Evolutionary conservation across 53 echinoderm and acorn worm species (phyloP).

Genomic region (Echinarachnius parma): DNA sequence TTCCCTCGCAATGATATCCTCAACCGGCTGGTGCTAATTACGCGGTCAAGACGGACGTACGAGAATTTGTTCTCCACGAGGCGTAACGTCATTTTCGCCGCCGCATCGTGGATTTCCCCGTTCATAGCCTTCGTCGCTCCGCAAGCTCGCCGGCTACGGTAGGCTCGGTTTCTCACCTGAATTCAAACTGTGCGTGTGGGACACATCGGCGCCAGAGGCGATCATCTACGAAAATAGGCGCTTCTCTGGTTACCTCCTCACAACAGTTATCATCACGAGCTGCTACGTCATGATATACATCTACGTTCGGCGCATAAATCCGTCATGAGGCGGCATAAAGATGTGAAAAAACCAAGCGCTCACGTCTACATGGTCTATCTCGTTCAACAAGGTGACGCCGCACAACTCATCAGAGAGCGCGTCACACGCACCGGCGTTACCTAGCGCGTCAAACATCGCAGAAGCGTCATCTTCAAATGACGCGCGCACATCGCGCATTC

Average conservation of each 20-base stretch:
- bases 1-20: constrained; percentile 1
- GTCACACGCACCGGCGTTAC: not conserved
- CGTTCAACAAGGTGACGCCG: constrained; percentile 1
- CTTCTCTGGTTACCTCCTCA: constrained; percentile 1
- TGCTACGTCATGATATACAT: constrained; percentile 19
- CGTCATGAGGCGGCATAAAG: not conserved
- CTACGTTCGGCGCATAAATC: not conserved
- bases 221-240: constrained; percentile 23
- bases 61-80: constrained; percentile 4
- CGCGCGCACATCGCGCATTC: too few species aligned
- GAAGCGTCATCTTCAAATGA: too few species aligned
- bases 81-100: constrained; percentile 9
- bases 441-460: too few species aligned
- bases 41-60: constrained; percentile 21
- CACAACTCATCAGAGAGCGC: not conserved
- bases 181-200: constrained; percentile 32
- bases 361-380: too few species aligned
- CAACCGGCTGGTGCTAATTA: constrained; percentile 23
- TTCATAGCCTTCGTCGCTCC: constrained; percentile 21
- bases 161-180: constrained; percentile 7
- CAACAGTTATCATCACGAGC: not conserved
- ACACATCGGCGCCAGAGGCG: constrained; percentile 9
- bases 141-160: constrained; percentile 7
- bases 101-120: constrained; percentile 13
- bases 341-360: not conserved